Conservation (phyloP, 1,140 invertebrate species). For the Tetragnatha versicolor region DNA sequence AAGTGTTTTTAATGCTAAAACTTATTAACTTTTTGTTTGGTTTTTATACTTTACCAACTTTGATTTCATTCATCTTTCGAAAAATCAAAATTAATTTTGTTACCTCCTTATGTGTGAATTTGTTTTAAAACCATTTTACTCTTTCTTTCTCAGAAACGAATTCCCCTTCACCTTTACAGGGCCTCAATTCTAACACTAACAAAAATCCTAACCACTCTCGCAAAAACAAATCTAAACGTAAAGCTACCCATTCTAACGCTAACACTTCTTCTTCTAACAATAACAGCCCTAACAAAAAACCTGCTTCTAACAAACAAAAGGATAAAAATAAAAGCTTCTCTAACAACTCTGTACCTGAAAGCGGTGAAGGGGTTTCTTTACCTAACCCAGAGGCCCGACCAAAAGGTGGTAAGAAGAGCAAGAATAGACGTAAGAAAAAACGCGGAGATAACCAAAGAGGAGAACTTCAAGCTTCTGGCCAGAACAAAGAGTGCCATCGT, state of each 20-base stretch:
- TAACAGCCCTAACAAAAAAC: not conserved
- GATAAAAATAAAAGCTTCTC: conserved; percentile 14
- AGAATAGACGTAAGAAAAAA: too few relatives aligned
- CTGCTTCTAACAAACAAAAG: conserved; percentile 19
- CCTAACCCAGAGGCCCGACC: conserved; percentile 31
- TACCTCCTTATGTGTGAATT: too few relatives aligned
- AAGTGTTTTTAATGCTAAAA: too few relatives aligned
- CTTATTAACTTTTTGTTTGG: too few relatives aligned
- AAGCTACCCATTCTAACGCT: not conserved
- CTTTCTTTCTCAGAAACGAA: conserved; percentile 10
- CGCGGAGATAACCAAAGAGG: too few relatives aligned
- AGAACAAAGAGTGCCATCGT: too few relatives aligned
- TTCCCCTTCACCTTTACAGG: conserved; percentile 19
- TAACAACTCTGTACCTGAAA: not conserved
- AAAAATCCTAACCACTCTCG: not conserved
- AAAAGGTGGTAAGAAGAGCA: conserved; percentile 6
- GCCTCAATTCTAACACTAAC: conserved; percentile 32
- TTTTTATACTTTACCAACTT: too few relatives aligned
- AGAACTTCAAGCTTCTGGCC: too few relatives aligned
- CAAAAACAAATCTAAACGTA: conserved; percentile 4
- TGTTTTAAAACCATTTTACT: conserved; percentile 20
- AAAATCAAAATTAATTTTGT: too few relatives aligned
- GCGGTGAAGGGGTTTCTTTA: conserved; percentile 2
- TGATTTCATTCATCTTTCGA: too few relatives aligned
- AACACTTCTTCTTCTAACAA: too few relatives aligned